Evolutionary conservation across 2,888 invertebrate species (phyloP).

Genomic region (Thecophora atra): DNA sequence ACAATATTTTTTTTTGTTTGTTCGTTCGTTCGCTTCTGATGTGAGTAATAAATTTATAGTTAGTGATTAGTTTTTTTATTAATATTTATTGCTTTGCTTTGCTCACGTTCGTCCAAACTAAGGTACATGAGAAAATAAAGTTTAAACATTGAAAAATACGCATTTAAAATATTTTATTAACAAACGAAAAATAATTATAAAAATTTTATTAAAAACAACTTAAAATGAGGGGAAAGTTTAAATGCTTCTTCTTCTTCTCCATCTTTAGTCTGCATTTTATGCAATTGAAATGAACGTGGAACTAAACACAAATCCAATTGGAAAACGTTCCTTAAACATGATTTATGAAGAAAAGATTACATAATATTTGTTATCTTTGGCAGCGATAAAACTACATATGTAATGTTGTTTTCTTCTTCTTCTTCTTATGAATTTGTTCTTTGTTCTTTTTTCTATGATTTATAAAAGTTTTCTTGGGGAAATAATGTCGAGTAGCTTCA

Average conservation of each 20-base stretch:
- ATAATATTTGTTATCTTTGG: conserved; percentile 25
- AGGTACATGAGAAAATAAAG: conserved; percentile 1
- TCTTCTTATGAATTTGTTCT: background rate
- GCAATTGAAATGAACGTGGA: background rate
- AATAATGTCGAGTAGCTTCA: conserved; percentile 10
- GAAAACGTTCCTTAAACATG: no score
- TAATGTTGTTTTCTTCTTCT: no score
- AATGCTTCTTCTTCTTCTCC: no score
- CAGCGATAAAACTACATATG: background rate
- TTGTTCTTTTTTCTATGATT: background rate
- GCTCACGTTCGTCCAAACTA: conserved; percentile 12
- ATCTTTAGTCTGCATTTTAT: conserved; percentile 10
- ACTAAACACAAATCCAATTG: background rate
- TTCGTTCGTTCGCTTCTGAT: background rate
- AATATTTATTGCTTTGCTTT: conserved; percentile 27
- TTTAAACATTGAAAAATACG: background rate
- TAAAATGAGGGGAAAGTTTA: no score
- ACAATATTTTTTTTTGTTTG: conserved; percentile 2
- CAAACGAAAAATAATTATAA: no score
- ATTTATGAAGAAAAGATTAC: no score
- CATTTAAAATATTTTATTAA: no score
- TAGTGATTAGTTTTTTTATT: conserved; percentile 1
- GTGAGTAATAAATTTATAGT: conserved; percentile 6
- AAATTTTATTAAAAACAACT: no score
- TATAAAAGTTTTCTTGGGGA: conserved; percentile 13